Conservation (phyloP, 2,888 invertebrate genomes). For the Hydropsyche betteni region DNA sequence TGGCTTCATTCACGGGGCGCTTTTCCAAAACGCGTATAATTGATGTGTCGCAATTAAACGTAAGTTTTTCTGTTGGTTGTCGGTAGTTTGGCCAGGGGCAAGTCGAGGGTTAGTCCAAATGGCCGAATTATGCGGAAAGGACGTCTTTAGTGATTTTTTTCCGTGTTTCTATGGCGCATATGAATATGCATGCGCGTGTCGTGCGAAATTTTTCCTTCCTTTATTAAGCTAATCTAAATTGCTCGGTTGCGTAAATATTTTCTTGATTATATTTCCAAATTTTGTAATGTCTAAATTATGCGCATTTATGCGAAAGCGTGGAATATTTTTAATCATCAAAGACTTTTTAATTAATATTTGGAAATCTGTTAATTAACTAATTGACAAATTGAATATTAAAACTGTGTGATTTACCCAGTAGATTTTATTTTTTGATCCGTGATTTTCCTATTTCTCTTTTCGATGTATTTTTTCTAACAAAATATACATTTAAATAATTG, state of each 20-base stretch:
- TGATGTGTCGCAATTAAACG: background rate
- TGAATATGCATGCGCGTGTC: conserved; percentile 15
- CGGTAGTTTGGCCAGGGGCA: conserved; percentile 5
- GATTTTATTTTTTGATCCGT: background rate
- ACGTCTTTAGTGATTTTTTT: conserved; percentile 21
- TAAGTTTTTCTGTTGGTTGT: background rate
- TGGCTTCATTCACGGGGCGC: too few relatives aligned
- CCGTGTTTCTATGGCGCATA: background rate
- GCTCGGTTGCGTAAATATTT: conserved; percentile 13
- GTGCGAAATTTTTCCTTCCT: background rate
- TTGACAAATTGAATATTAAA: background rate
- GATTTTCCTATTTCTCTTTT: background rate
- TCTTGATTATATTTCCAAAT: background rate
- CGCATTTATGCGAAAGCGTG: background rate
- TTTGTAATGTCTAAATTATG: conserved; percentile 3
- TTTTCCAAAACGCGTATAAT: background rate
- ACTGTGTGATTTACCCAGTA: background rate
- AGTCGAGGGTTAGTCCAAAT: background rate
- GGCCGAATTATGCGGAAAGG: conserved; percentile 17
- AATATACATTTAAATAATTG: too few relatives aligned
- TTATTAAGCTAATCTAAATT: conserved; percentile 22
- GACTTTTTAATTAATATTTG: background rate
- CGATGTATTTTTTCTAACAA: too few relatives aligned
- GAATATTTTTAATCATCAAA: conserved; percentile 2
- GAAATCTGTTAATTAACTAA: background rate